Evolutionary conservation across 2,797 vertebrate species (phyloP).

Genomic region (Gobionotothen gibberifrons): DNA sequence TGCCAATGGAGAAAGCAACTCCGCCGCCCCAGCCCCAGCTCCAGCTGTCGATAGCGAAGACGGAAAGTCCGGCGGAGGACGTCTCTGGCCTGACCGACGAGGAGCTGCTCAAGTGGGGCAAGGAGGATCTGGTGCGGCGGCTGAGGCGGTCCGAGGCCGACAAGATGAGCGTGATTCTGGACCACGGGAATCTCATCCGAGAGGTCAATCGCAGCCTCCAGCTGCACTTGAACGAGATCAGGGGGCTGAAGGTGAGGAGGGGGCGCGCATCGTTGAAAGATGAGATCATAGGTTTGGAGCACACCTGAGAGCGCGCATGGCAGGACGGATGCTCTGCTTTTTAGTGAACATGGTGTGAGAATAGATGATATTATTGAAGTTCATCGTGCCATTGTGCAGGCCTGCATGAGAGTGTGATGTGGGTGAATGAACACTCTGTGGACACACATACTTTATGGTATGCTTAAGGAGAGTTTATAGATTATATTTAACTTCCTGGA

Average conservation of each 20-base stretch:
- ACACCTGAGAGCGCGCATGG: constrained; percentile 74
- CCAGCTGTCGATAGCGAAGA: constrained; percentile 89
- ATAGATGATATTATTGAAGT: constrained; percentile 50
- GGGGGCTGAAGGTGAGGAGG: constrained; percentile 94
- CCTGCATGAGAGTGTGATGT: constrained; percentile 17
- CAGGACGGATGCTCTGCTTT: constrained; percentile 36
- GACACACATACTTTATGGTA: background rate
- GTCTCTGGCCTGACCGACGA: constrained; percentile 94
- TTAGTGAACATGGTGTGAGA: constrained; percentile 24
- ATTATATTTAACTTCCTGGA: constrained; percentile 19
- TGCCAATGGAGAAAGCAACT: constrained; percentile 84
- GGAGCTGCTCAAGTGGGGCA: constrained; percentile 95
- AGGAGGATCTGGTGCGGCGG: constrained; percentile 94
- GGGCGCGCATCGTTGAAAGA: constrained; percentile 63
- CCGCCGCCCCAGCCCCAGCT: constrained; percentile 77
- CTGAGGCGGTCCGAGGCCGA: constrained; percentile 94
- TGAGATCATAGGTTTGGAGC: constrained; percentile 80
- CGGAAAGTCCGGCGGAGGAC: constrained; percentile 90
- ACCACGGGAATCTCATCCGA: constrained; percentile 97
- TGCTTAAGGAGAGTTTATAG: background rate
- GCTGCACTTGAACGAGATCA: constrained; percentile 97
- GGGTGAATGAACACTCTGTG: background rate
- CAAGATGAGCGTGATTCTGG: constrained; percentile 98
- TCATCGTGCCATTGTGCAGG: constrained; percentile 36
- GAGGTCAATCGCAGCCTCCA: constrained; percentile 98